Evolutionary conservation across 1,140 invertebrate genomes (phyloP).

Genomic region (Drosophila pseudoobscura): DNA sequence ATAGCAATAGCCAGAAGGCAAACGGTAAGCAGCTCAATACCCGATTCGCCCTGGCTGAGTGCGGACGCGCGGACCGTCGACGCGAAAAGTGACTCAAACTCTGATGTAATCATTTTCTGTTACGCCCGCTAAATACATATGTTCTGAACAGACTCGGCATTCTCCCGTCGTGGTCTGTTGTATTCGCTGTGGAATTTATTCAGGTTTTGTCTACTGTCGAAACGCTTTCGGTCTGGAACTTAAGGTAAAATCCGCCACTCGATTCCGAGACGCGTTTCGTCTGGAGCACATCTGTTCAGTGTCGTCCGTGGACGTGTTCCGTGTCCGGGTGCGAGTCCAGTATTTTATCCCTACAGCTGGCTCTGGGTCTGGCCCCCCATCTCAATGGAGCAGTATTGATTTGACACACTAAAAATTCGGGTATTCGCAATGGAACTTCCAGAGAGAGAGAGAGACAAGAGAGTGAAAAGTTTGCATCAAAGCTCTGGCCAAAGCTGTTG

Average conservation of each 20-base stretch:
- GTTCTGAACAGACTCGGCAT: constrained; percentile 40
- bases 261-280: neutral
- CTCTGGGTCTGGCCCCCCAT: neutral
- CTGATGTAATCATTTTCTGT: constrained; percentile 77
- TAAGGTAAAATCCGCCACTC: constrained; percentile 51
- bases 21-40: constrained; percentile 50
- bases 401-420: constrained; percentile 43
- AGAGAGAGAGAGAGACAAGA: constrained; percentile 15
- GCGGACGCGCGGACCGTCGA: constrained; percentile 27
- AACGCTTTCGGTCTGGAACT: constrained; percentile 40
- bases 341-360: neutral
- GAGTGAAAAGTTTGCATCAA: constrained; percentile 46
- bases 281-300: neutral
- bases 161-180: constrained; percentile 4
- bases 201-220: constrained; percentile 38
- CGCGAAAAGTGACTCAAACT: constrained; percentile 74
- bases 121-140: constrained; percentile 61
- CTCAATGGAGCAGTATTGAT: constrained; percentile 46
- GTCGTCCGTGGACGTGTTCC: neutral
- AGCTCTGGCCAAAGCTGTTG: constrained; percentile 38
- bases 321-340: neutral
- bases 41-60: constrained; percentile 34
- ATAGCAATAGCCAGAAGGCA: constrained; percentile 41
- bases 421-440: constrained; percentile 42
- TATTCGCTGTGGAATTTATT: constrained; percentile 21